These are phyloP conservation scores for Panopea generosa DNA, from an alignment of 2,888 invertebrate species.

Conservation along the genomic window DNA sequence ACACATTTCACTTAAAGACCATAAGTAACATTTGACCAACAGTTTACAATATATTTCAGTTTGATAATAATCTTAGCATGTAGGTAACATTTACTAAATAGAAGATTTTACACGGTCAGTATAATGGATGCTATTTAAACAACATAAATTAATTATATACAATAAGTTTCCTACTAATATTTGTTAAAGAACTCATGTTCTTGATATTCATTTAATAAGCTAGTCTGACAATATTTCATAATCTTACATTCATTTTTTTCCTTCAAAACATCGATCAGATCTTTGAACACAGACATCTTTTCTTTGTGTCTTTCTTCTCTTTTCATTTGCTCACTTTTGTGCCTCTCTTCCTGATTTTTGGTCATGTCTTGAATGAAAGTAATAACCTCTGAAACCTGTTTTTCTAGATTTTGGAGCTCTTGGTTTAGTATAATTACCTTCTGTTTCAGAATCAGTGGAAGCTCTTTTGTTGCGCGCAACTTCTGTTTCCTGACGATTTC, in stretches of 20 bases:
- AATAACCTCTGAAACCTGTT: slow-evolving; percentile 17
- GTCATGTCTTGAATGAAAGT: slow-evolving; percentile 2
- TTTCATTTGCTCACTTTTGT: slow-evolving; percentile 6
- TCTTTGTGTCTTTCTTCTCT: slow-evolving; percentile 21
- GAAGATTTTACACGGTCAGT: slow-evolving; percentile 1
- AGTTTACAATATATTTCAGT: too few relatives aligned
- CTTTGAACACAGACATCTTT: slow-evolving; percentile 24
- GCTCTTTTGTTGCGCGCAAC: slow-evolving; percentile 3
- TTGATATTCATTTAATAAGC: slow-evolving; percentile 1
- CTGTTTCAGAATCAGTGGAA: background rate
- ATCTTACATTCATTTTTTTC: slow-evolving; percentile 14
- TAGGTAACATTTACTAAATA: too few relatives aligned
- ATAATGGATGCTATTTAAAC: slow-evolving; percentile 3
- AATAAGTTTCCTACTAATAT: too few relatives aligned
- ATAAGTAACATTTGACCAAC: too few relatives aligned
- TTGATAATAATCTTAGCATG: too few relatives aligned
- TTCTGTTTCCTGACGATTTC: slow-evolving; percentile 1
- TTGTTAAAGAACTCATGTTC: too few relatives aligned
- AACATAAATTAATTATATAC: slow-evolving; percentile 2
- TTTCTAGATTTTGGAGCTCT: slow-evolving; percentile 2
- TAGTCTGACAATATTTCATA: slow-evolving; percentile 1
- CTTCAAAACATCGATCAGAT: slow-evolving; percentile 23
- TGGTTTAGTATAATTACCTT: background rate
- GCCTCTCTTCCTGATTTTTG: slow-evolving; percentile 12
- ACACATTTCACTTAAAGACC: too few relatives aligned